A percentile compares a stretch with the other conserved stretches of the same genome.
phyloP scores from a whole-genome alignment of 2,797 vertebrate genomes.

The Microctenopoma steveboyesi region DNA sequence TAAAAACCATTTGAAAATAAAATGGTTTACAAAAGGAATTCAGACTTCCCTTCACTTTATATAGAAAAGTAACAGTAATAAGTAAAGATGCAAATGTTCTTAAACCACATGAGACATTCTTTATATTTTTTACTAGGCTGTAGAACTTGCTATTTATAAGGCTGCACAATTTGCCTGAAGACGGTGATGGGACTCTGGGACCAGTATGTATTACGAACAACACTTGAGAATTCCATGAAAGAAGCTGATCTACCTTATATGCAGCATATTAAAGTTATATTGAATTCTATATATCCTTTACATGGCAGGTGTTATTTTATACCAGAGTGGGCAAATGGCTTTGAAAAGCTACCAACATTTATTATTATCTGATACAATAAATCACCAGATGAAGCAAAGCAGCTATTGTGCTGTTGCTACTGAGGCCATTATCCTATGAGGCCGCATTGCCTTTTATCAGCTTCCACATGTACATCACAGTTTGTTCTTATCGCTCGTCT shows the following conservation, averaged over 20 bases:
- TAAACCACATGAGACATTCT: slow-evolving; percentile 33
- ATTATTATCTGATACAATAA: slow-evolving; percentile 25
- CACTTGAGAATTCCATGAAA: slow-evolving; percentile 21
- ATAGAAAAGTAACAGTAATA: background rate
- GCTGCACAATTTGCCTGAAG: slow-evolving; percentile 26
- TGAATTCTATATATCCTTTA: background rate
- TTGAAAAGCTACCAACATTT: slow-evolving; percentile 7
- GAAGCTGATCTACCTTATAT: slow-evolving; percentile 25
- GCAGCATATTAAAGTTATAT: slow-evolving; percentile 33
- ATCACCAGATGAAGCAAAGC: slow-evolving; percentile 15
- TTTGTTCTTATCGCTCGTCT: background rate
- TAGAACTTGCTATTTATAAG: slow-evolving; percentile 20
- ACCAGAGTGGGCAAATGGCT: slow-evolving; percentile 2
- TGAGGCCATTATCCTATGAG: slow-evolving; percentile 6
- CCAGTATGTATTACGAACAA: slow-evolving; percentile 24
- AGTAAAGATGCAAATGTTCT: background rate
- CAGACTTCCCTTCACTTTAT: background rate
- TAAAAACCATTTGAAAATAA: background rate
- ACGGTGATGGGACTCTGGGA: slow-evolving; percentile 20
- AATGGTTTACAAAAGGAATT: slow-evolving; percentile 13
- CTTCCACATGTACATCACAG: background rate
- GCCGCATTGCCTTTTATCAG: background rate
- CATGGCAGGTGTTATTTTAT: slow-evolving; percentile 13
- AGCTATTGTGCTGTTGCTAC: background rate
- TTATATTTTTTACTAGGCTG: slow-evolving; percentile 27